phyloP scores from a whole-genome alignment of 2,888 invertebrate genomes.

The Eupelmus urozonus region DNA sequence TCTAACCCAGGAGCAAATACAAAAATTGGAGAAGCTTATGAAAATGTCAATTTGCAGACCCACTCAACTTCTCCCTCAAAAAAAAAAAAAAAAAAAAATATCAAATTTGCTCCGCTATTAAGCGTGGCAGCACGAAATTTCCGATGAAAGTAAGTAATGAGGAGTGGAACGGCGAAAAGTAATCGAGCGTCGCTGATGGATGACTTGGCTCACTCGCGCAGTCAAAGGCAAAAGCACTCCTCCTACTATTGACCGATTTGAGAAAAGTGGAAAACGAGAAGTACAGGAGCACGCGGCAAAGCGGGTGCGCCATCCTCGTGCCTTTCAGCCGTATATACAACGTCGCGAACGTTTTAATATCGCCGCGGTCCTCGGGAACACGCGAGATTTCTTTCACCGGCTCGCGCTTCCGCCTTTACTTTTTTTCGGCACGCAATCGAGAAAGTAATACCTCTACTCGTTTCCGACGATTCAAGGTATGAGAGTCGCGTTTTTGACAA shows the following conservation, averaged over 20 bases:
- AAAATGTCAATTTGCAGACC: neutral
- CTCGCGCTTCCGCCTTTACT: neutral
- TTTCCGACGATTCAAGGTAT: neutral
- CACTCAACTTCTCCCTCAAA: neutral
- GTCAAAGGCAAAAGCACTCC: conserved; percentile 64
- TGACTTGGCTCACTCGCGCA: conserved; percentile 60
- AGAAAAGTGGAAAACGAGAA: conserved; percentile 36
- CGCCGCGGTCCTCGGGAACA: conserved; percentile 23
- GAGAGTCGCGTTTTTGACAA: neutral
- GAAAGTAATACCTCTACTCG: conserved; percentile 33
- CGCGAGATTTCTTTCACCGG: conserved; percentile 41
- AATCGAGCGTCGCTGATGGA: conserved; percentile 61
- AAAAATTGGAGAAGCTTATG: too few relatives aligned
- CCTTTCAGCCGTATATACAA: conserved; percentile 12
- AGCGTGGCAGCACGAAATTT: neutral
- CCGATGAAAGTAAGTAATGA: conserved; percentile 28
- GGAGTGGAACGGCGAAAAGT: conserved; percentile 27
- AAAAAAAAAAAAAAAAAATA: neutral
- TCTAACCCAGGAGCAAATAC: too few relatives aligned
- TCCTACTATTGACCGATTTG: conserved; percentile 55
- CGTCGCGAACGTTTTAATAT: conserved; percentile 68
- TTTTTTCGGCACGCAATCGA: neutral
- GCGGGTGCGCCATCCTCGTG: conserved; percentile 21
- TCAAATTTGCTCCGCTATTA: neutral
- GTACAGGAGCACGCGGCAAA: neutral